Base-by-base conservation (phyloP, 1,140 invertebrate species). In the Nebria ingens region DNA sequence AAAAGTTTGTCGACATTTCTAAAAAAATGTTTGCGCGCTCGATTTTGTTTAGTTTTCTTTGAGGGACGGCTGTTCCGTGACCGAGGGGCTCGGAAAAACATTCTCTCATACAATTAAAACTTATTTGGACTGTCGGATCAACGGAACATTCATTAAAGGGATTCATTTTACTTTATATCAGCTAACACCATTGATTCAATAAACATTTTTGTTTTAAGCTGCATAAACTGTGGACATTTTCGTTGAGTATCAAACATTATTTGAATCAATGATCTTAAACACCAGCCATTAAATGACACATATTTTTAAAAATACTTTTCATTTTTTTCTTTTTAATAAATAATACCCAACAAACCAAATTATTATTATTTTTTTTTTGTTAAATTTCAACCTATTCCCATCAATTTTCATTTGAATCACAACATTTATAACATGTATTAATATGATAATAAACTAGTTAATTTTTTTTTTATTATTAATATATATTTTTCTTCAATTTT, bases 11-110 rank as follows among this genome's bases (percentile, higher is more conserved):
- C 4, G 13, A 29, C 13, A 6, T 29, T 29, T 29, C 13, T 29
- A 29, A 6, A 4, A 29, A 29, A 29, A 13, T 6, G 25, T 6
- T 17, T 45, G 40, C 40, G 17, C 40, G 40, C 40, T 45, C 40
- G 40, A 45, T n/a, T n/a, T n/a, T n/a, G n/a, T n/a, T n/a, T n/a
- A n/a, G n/a, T n/a, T n/a, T n/a, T n/a, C 50, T 21, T 51, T 6
- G 50, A 53, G 52, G 52, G 52, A 53, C 52, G 52, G 52, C 15
- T 23, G 52, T 53, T 53, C 52, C 52, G 52, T 25, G 15, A 23
- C 52, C 52, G 40, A 53, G 22, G 22, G 52, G 52, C 52, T 53
- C 52, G 52, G 52, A 53, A 53, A 53, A 21, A 23, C 25, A 23
- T 34, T 21, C 25, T 53, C 52, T 11, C 22, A 53, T 23, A 17